Evolutionary conservation across 2,113 vertebrate species (phyloP), one percentile per base, ranked within the genome.

Genomic region (Antennarius striatus): DNA sequence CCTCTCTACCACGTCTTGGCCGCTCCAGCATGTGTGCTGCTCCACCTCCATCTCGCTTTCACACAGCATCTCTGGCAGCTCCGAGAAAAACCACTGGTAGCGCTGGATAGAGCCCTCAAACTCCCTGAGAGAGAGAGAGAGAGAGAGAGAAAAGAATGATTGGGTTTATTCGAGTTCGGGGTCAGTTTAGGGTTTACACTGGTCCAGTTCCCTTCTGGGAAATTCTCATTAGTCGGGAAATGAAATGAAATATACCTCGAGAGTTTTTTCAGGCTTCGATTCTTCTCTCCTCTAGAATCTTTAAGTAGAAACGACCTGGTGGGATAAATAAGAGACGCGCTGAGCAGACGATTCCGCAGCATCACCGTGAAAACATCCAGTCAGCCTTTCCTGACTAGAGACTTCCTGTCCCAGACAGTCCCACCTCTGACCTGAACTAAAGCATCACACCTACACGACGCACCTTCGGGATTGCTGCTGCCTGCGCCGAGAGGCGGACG

Each of bases 1-100:
- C 96, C 95, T 96, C 73, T 96, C 95, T 1, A 95, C 94, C 5
- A 96, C 94, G 49, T 95, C 94, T 69, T 94, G 91, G 72, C 96
- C 94, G 0, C 92, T 95, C 96, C 96, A 97, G 85, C 96, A 97
- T 22, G 94, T 94, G 62, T 94, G 94, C 83, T 95, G 94, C 74
- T 96, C 94, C 42, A 92, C 92, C 85, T 93, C 93, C 85, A 94
- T 92, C 78, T 96, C 95, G 15, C 92, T 94, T 75, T 96, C 95
- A 56, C 96, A 97, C 15, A 96, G 92, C 79, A 94, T 91, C 81
- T 95, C 95, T 36, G 95, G 93, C 78, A 97, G 73, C 14, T 94
- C 92, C 0, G 94, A 93, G 73, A 95, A 95, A 71, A 97, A 95
- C 64, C 92, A 91, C 72, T 89, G 91, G 87, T 94, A 96, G 0